phyloP scores from a whole-genome alignment of 2,113 vertebrate species.

The Dasyurus viverrinus region DNA sequence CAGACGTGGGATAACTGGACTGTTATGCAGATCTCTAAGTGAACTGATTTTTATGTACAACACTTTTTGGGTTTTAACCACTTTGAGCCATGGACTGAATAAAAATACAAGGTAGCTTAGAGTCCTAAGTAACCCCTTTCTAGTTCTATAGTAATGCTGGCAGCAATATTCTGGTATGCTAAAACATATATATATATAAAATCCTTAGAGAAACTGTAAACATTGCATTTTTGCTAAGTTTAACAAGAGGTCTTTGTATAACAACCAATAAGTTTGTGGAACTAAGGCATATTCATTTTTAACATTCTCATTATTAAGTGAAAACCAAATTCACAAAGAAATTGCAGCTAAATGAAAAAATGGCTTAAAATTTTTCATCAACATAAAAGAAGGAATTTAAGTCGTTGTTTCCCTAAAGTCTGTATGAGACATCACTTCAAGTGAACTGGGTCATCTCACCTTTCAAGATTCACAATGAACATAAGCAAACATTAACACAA shows the following conservation, averaged over 20 bases:
- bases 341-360: neutral
- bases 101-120: neutral
- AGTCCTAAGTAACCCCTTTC: neutral
- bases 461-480: neutral
- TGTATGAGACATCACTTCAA: neutral
- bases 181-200: neutral
- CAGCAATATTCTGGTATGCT: neutral
- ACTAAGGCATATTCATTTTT: neutral
- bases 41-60: neutral
- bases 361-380: neutral
- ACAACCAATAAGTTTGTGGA: neutral
- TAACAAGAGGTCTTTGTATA: neutral
- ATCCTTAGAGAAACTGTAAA: neutral
- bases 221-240: neutral
- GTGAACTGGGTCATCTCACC: neutral
- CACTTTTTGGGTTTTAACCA: neutral
- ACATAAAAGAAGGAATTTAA: neutral
- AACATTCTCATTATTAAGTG: neutral
- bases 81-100: neutral
- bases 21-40: neutral
- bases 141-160: neutral
- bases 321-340: neutral
- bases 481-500: neutral
- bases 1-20: neutral
- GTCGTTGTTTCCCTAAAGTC: neutral